A percentile compares a stretch with the other conserved stretches of the same genome.
Evolutionary conservation across 2,797 vertebrate genomes (phyloP).

Genomic region (Telmatherina bonti): DNA sequence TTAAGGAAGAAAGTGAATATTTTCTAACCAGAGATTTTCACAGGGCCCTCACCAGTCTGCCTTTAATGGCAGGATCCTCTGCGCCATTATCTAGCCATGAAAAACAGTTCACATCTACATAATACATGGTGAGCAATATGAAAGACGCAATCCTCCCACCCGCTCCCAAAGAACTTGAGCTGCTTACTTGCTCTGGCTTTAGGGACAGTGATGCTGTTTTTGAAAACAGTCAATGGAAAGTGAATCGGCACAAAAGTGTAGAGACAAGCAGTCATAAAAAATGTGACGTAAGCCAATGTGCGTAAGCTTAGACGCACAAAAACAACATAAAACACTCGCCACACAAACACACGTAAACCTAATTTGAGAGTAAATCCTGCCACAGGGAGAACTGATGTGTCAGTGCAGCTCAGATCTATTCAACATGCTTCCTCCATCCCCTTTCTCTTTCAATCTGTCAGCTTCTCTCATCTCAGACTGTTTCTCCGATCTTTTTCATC

Average conservation of each 20-base stretch:
- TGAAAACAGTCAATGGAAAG: constrained; percentile 31
- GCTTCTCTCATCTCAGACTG: constrained; percentile 44
- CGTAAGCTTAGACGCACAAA: constrained; percentile 30
- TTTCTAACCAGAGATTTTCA: constrained; percentile 26
- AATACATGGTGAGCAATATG: constrained; percentile 65
- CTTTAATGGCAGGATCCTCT: constrained; percentile 49
- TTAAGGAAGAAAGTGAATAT: constrained; percentile 10
- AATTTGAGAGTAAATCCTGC: constrained; percentile 59
- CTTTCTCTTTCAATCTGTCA: constrained; percentile 45
- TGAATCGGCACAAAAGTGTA: constrained; percentile 16
- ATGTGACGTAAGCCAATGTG: constrained; percentile 25
- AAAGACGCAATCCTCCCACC: constrained; percentile 69
- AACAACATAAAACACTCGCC: constrained; percentile 45
- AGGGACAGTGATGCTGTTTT: constrained; percentile 33
- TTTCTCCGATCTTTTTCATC: constrained; percentile 28
- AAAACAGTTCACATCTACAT: constrained; percentile 67
- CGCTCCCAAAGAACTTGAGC: constrained; percentile 55
- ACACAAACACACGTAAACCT: constrained; percentile 32
- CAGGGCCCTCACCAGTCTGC: constrained; percentile 33
- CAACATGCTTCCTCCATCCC: constrained; percentile 34
- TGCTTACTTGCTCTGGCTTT: constrained; percentile 51
- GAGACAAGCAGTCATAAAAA: neutral
- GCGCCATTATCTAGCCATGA: constrained; percentile 52
- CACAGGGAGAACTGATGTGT: constrained; percentile 62
- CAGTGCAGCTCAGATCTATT: constrained; percentile 60